Evolutionary conservation across 2,888 invertebrate species (phyloP), one percentile per base, ranked within the genome.

Genomic region (Epistrophella euchroma): DNA sequence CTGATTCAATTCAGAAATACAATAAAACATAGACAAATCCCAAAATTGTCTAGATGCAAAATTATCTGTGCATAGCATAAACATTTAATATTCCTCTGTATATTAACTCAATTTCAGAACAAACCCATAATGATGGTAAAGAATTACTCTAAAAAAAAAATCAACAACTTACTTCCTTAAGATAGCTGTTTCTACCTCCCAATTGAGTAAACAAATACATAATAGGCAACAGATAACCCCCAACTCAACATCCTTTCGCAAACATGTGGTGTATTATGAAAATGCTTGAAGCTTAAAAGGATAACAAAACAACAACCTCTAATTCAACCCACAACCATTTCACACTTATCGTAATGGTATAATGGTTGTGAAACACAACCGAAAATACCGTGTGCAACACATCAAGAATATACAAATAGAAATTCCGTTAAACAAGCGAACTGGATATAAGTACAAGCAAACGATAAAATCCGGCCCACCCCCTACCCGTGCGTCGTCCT

Each of bases 201-300:
- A n/a, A 43, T 64, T 19, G 9, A 19, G 7, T 55, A 7, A 58
- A 22, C 35, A 58, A 28, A 28, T 9, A 37, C 60, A 71, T 17
- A 25, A 25, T n/a, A 25, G 50, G 35, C n/a, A n/a, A n/a, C n/a
- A n/a, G n/a, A n/a, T n/a, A 73, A 47, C 32, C 76, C 45, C 60
- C 76, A 35, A 84, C 40, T 64, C 43, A 78, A 78, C 78, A 78
- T 82, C 86, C 82, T 83, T 82, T 82, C 82, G 75, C 78, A 83
- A 87, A 87, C 86, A 87, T 87, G 86, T 78, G 78, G 83, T 72
- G 86, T 75, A 83, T 87, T 83, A 82, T 75, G 75, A 82, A 87
- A 86, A 86, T 62, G 60, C 62, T 73, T 58, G 43, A 78, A 17
- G 45, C n/a, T 45, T 45, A 45, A 17, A 5, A 74, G 68, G 86